Evolutionary conservation across 2,797 vertebrate species (phyloP), one percentile per base, ranked within the genome.

Genomic region (Peromyscus attwateri): DNA sequence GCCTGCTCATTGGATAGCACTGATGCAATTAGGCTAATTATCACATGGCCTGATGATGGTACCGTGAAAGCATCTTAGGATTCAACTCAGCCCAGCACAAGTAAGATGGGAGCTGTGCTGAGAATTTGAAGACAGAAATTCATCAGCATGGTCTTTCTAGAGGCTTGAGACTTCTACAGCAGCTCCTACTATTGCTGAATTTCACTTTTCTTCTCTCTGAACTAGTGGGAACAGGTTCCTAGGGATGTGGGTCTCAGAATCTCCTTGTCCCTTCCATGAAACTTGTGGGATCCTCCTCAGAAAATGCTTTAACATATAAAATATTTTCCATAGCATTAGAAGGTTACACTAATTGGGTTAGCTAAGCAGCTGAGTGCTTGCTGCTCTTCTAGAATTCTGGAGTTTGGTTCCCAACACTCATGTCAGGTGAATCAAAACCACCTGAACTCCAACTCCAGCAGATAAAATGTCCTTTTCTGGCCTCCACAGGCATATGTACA

Each of bases 121-220:
- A 92, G 88, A 97, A 87, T 46, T 34, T 43, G 31, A 52, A 88
- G 91, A 27, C 25, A 70, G 27, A 93, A 92, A 88, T 84, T 92
- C 14, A 68, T 92, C 43, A 40, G 10, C 1, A 14, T 77, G 10
- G 21, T 82, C 60, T 85, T 83, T 92, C 76, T 27, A 34, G 52
- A 62, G 29, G 10, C 10, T 9, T 14, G 9, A 29, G 29, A 16
- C 4, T 55, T 16, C 62, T 6, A 5, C 62, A 13, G 77, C 21
- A 82, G 6, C 49, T 79, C 0, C 55, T 88, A 40, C 17, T 76
- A 23, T 57, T 27, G 34, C 27, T 27, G 6, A 13, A 21, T 21
- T 17, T 83, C 46, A 19, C 83, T 43, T 34, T 62, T 79, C 52
- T 25, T 73, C 2, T 88, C 68, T 49, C 52, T 83, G 68, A 94